Conservation (phyloP, 2,888 invertebrate genomes). For the Gymnoscelis rufifasciata region DNA sequence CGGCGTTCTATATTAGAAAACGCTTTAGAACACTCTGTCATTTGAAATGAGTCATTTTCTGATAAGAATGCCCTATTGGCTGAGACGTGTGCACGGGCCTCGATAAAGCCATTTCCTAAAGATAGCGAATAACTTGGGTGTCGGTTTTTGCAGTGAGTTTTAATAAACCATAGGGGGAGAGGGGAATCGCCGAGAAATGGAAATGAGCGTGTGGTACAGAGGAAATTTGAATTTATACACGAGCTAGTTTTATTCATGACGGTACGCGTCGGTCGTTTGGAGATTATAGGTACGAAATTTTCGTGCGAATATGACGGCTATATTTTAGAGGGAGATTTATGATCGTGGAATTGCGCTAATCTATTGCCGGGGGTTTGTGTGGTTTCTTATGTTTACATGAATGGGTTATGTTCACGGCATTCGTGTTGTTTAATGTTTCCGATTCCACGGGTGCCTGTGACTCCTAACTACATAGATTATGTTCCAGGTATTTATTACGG, state of each 20-base stretch:
- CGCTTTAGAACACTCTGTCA: slow-evolving; percentile 78
- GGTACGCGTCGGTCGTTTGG: slow-evolving; percentile 47
- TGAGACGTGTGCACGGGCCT: slow-evolving; percentile 74
- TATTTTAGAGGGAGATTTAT: slow-evolving; percentile 38
- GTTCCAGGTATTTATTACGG: no score
- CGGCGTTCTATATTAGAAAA: slow-evolving; percentile 52
- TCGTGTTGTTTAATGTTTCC: slow-evolving; percentile 6
- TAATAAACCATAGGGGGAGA: slow-evolving; percentile 73
- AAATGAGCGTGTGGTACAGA: slow-evolving; percentile 75
- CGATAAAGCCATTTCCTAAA: slow-evolving; percentile 78
- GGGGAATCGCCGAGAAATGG: slow-evolving; percentile 69
- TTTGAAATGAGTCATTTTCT: slow-evolving; percentile 87
- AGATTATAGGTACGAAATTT: slow-evolving; percentile 49
- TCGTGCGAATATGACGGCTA: slow-evolving; percentile 41
- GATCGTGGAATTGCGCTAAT: slow-evolving; percentile 24
- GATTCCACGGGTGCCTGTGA: neutral
- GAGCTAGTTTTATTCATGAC: slow-evolving; percentile 75
- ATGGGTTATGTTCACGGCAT: slow-evolving; percentile 1
- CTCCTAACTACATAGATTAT: no score
- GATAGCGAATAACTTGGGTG: slow-evolving; percentile 72
- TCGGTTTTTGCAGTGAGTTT: slow-evolving; percentile 75
- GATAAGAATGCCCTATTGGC: slow-evolving; percentile 82
- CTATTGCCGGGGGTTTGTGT: slow-evolving; percentile 14
- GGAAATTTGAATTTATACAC: slow-evolving; percentile 79
- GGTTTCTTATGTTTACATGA: slow-evolving; percentile 11